Base-by-base conservation (phyloP, 2,797 vertebrate species). In the Enteromius afrohamiltoni region DNA sequence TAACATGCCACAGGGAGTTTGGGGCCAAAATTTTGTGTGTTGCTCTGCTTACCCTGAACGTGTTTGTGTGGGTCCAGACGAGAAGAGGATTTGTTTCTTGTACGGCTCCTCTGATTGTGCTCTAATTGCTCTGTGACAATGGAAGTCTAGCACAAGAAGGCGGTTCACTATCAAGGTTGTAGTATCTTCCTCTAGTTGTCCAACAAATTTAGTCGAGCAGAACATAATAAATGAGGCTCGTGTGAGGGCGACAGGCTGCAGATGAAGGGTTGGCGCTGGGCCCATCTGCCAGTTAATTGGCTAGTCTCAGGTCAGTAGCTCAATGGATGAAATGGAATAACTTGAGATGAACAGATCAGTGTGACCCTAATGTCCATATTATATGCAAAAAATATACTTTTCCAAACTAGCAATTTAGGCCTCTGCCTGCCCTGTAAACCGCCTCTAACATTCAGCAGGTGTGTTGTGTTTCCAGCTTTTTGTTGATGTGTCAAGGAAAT, bases 241-340 rank as follows among this genome's bases (percentile, higher is more conserved):
- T 86, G 87, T 92, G 88, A 90, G 93, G 88, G 87, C 21, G 29
- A 26, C 86, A 65, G 82, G 88, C 87, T 89, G 78, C 60, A 77
- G 83, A 88, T 92, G 86, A 88, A 85, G 86, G 86, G 55, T 69
- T 90, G 86, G 81, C 79, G 82, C 88, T 86, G 29, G 51, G 89
- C 90, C 89, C 86, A 80, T 86, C 86, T 40, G 79, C 42, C 29
- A 10, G 77, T 87, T 6, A 4, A 1, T 86, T 79, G 16, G 9
- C 79, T 71, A 47, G 23, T 21, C 73, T 69, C 47, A 60, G 53
- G 11, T 51, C 87, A 80, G 79, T 64, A 26, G 14, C 78, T 80
- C 60, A 69, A 65, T 58, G 79, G 67, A 65, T 47, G 60, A 74
- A 71, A 64, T 74, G 55, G 19, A 49, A 74, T 76, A 55, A 75